Base-by-base conservation (phyloP, 2,888 invertebrate species). In the Dasypolia templi region DNA sequence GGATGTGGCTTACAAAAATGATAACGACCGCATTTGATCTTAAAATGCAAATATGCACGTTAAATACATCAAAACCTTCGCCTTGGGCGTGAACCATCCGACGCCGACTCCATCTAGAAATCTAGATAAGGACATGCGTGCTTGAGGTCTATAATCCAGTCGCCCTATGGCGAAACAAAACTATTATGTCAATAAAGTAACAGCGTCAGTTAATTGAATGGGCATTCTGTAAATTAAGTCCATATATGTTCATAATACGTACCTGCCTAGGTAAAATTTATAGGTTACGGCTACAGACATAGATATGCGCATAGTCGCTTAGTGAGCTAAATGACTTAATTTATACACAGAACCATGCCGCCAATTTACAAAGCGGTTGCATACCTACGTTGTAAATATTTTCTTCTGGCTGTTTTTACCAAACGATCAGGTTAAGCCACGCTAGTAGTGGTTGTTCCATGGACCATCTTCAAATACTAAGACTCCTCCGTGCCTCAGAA, bases 81-180 rank as follows among this genome's bases (percentile, higher is more conserved):
- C 86, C 82, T 84, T 83, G 84, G 91, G 92, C 92, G 91, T 90
- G 89, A 89, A 89, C 90, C 87, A 87, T 88, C 86, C 86, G 86
- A 85, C 78, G 86, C 85, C 75, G 85, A 86, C 62, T 80, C 26
- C 87, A 87, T 88, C 88, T 90, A 86, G 86, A 88, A 88, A 88
- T 91, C 90, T 87, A 88, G 92, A 92, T 93, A 92, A 82, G 79
- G 85, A 87, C 90, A 91, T 92, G 93, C 93, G 92, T 93, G 93
- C 90, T 86, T 84, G 72, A 85, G 84, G 87, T 79, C 90, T 89
- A 91, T 92, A 91, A 91, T 88, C 87, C 79, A 86, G 85, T 86
- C 83, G 62, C 65, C 84, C 62, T 72, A 69, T 84, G 89, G 90
- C 88, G 83, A 89, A 90, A 89, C 87, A 89, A 86, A 92, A 89